Evolutionary conservation across 2,888 invertebrate genomes (phyloP), one percentile per base, ranked within the genome.

Genomic region (Erynnis tages): DNA sequence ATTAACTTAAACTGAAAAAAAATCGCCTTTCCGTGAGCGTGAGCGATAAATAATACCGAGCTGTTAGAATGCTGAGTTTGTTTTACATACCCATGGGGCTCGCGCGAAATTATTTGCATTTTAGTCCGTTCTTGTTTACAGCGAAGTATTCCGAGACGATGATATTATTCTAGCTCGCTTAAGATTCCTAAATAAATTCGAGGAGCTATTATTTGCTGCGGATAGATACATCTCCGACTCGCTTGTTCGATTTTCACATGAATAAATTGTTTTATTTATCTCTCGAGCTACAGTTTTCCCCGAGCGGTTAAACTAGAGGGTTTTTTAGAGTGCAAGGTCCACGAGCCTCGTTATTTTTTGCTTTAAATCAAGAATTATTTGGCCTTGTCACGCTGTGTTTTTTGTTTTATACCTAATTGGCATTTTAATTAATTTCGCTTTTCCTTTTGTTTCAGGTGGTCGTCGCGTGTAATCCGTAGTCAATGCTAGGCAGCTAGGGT

Each of bases 361-460:
- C 32, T 48, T 43, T 19, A 7, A 25, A 17, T 11, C 45, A 43
- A 23, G 6, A 44, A 52, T 43, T 10, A 29, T 52, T 52, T 52
- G 44, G 30, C 44, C 44, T 37, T 30, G 16, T 45, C 21, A 37
- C 21, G 62, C 58, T 58, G 43, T 47, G 59, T 54, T 56, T 61
- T 77, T 76, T 63, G 67, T 73, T 73, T 74, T 68, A 82, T 80
- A 76, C n/a, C n/a, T 83, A 60, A 84, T 84, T 88, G 85, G 88
- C 88, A 69, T 79, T 86, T 81, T 82, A 62, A 90, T 90, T 90
- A 90, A 90, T 90, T 90, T 90, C 78, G 90, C 90, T 90, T 90
- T 85, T 85, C 81, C 84, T 86, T 89, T 90, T 90, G 90, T 90
- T 90, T 71, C 90, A 90, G 90, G 84, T 90, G 81, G 84, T 76